A percentile compares a stretch with the other conserved stretches of the same genome.
Conservation (phyloP, 1,140 invertebrate genomes). For the Solen grandis region DNA sequence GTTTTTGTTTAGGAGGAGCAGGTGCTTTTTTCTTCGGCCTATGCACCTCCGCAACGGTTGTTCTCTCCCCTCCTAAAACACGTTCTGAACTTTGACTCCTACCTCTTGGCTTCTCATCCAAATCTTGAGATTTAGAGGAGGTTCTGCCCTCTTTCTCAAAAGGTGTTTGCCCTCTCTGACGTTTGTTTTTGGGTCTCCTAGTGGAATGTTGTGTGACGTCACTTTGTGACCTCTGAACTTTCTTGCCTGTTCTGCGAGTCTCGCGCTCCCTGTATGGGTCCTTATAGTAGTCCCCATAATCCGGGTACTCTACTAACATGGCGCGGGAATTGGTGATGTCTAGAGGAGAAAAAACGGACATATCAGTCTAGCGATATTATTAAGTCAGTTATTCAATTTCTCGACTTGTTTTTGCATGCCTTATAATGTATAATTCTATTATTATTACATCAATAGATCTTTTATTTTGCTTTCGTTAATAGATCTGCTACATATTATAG, state of each 20-base stretch:
- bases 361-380: too few species aligned
- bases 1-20: constrained; percentile 30
- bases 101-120: constrained; percentile 22
- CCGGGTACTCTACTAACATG: constrained; percentile 30
- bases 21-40: constrained; percentile 40
- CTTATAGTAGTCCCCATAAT: constrained; percentile 39
- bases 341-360: too few species aligned
- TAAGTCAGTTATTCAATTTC: too few species aligned
- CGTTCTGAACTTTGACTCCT: constrained; percentile 25
- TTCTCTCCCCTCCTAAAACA: not conserved
- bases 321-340: constrained; percentile 45
- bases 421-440: too few species aligned
- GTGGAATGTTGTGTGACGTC: constrained; percentile 54
- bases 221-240: constrained; percentile 51
- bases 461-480: too few species aligned
- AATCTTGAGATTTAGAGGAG: constrained; percentile 17
- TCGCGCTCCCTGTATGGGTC: constrained; percentile 49
- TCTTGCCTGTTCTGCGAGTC: constrained; percentile 44
- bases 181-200: constrained; percentile 45
- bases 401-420: too few species aligned
- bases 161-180: constrained; percentile 43
- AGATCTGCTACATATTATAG: too few species aligned
- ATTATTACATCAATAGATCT: too few species aligned
- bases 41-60: constrained; percentile 38
- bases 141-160: constrained; percentile 12